Evolutionary conservation across 2,797 vertebrate genomes (phyloP).

Genomic region (Gallirallus australis): DNA sequence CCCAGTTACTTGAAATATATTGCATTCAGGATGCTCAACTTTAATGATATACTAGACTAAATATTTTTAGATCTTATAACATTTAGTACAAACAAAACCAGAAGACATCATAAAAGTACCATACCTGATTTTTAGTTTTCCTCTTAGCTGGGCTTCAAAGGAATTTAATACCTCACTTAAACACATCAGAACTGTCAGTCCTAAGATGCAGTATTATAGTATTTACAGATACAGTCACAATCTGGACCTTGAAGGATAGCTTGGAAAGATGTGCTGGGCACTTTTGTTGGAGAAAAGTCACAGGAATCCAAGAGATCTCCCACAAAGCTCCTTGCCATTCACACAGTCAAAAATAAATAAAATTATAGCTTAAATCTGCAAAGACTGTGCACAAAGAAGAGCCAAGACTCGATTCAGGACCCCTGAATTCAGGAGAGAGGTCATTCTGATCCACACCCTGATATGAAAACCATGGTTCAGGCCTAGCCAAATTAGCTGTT

Average conservation of each 20-base stretch:
- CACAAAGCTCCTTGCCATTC: not conserved
- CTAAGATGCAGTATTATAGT: not conserved
- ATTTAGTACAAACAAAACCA: not conserved
- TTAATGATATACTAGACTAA: no score
- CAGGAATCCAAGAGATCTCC: not conserved
- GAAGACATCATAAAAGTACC: not conserved
- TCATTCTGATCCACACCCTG: fast-evolving
- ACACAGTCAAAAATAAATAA: not conserved
- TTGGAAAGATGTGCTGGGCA: not conserved
- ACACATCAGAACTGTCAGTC: not conserved
- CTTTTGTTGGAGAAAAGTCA: not conserved
- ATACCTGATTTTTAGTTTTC: not conserved
- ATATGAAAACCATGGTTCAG: not conserved
- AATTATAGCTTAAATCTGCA: not conserved
- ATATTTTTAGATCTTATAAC: not conserved
- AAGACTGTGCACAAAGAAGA: not conserved
- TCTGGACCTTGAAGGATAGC: not conserved
- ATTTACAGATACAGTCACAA: not conserved
- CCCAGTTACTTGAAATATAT: not conserved
- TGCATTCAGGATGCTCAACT: not conserved
- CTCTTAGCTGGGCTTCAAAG: not conserved
- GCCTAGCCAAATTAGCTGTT: not conserved
- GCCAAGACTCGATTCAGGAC: not conserved
- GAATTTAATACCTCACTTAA: not conserved
- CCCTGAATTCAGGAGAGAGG: not conserved